These are phyloP conservation scores for Disparrhopalites patrizii DNA, from an alignment of 2,888 invertebrate species.

Conservation along the genomic window DNA sequence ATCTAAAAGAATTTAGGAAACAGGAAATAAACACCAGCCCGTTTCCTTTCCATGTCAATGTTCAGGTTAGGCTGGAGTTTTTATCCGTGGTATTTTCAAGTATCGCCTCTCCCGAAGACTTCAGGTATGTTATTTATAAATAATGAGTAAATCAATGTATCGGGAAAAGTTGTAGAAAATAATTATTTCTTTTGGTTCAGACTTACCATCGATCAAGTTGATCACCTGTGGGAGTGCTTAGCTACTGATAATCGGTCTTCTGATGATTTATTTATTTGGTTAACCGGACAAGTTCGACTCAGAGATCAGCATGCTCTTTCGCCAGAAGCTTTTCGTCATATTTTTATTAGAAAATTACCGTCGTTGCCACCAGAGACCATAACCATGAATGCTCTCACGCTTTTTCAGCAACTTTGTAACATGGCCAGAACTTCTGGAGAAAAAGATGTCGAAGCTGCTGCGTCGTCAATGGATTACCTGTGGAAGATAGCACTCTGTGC, in stretches of 20 bases:
- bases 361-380: constrained; percentile 75
- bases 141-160: background rate
- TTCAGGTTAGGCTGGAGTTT: constrained; percentile 87
- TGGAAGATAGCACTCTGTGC: constrained; percentile 92
- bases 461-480: constrained; percentile 85
- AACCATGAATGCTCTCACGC: constrained; percentile 79
- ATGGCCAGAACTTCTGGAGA: constrained; percentile 61
- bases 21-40: constrained; percentile 54
- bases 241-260: constrained; percentile 80
- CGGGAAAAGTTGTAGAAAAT: background rate
- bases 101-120: constrained; percentile 81
- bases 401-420: constrained; percentile 87
- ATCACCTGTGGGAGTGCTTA: constrained; percentile 85
- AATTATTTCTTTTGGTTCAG: constrained; percentile 52
- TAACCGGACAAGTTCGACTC: constrained; percentile 84
- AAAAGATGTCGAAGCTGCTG: constrained; percentile 56
- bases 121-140: constrained; percentile 58
- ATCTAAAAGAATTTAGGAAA: constrained; percentile 69
- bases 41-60: constrained; percentile 74
- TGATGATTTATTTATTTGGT: constrained; percentile 90
- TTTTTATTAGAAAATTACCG: constrained; percentile 84
- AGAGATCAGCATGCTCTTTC: constrained; percentile 84
- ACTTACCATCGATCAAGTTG: constrained; percentile 80
- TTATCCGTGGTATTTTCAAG: constrained; percentile 87
- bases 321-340: constrained; percentile 76